A percentile compares a stretch with the other conserved stretches of the same genome.
These are phyloP conservation scores for Chalcis sispes DNA, from an alignment of 2,888 invertebrate species.

Conservation along the genomic window DNA sequence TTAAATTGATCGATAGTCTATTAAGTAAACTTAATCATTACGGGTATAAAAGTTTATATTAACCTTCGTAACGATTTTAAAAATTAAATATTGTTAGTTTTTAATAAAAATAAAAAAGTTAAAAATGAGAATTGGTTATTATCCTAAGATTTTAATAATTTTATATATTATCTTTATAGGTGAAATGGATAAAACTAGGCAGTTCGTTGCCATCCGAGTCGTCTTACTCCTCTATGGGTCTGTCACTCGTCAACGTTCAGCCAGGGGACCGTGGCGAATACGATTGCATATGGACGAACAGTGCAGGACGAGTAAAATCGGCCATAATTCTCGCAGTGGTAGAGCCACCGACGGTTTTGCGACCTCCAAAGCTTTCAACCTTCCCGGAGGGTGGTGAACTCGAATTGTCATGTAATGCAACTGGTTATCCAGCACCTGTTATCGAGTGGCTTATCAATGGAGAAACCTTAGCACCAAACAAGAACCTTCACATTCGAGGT, in stretches of 20 bases:
- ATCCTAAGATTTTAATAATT: not conserved
- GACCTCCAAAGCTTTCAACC: slow-evolving; percentile 70
- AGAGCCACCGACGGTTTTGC: slow-evolving; percentile 69
- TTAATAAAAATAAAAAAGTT: too few species aligned
- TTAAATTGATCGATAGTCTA: too few species aligned
- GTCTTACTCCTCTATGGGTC: slow-evolving; percentile 78
- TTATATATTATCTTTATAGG: slow-evolving; percentile 60
- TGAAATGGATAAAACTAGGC: slow-evolving; percentile 82
- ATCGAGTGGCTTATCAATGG: slow-evolving; percentile 93
- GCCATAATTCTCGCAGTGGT: slow-evolving; percentile 72
- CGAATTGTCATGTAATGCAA: slow-evolving; percentile 80
- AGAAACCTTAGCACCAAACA: slow-evolving; percentile 79
- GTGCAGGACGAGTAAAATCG: slow-evolving; percentile 78
- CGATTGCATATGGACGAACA: slow-evolving; percentile 85
- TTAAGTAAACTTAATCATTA: too few species aligned
- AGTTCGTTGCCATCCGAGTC: slow-evolving; percentile 79
- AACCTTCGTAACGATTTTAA: too few species aligned
- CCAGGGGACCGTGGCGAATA: slow-evolving; percentile 86
- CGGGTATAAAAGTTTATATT: too few species aligned
- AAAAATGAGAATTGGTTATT: not conserved
- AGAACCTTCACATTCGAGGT: slow-evolving; percentile 68
- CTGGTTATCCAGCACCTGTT: slow-evolving; percentile 85
- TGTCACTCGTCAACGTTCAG: slow-evolving; percentile 80
- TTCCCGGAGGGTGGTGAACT: slow-evolving; percentile 78
- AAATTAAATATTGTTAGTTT: too few species aligned